Percentiles rank a stretch among this genome's conserved stretches.
Evolutionary conservation across 35 echinoderm and acorn worm species (phyloP).

Genomic region (Eucidaris tribuloides): DNA sequence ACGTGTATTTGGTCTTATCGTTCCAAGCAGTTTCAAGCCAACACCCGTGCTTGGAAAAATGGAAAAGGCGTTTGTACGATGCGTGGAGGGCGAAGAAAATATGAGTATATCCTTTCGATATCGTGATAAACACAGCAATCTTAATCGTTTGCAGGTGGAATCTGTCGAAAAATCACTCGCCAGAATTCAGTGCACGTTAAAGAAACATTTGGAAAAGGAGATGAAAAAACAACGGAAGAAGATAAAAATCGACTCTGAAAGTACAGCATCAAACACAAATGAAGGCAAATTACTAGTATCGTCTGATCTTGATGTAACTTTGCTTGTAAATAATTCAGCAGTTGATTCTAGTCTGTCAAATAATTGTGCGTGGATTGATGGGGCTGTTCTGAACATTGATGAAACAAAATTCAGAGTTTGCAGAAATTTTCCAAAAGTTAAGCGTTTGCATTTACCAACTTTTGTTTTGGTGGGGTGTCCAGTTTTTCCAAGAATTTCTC

Average conservation of each 20-base stretch:
- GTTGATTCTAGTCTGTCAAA: conserved; percentile 44
- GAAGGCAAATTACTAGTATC: too few species aligned
- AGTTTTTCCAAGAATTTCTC: conserved; percentile 44
- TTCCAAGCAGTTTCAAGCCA: background rate
- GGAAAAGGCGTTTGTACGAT: conserved; percentile 57
- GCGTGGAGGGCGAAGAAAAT: conserved; percentile 43
- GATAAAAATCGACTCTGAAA: conserved; percentile 29
- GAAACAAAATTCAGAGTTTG: conserved; percentile 36
- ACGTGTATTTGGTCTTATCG: background rate
- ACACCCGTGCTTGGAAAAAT: conserved; percentile 20
- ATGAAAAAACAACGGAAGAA: conserved; percentile 71
- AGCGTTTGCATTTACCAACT: conserved; percentile 49
- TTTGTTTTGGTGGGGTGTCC: conserved; percentile 66
- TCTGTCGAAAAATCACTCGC: conserved; percentile 53
- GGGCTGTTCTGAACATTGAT: conserved; percentile 55
- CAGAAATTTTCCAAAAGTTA: conserved; percentile 55
- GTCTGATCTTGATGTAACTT: background rate
- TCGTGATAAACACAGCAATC: conserved; percentile 66
- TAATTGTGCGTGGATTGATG: conserved; percentile 60
- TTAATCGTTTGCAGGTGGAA: conserved; percentile 53
- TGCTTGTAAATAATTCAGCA: conserved; percentile 23
- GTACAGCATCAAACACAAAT: too few species aligned
- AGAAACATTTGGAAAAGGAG: conserved; percentile 47
- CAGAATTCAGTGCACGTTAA: conserved; percentile 54
- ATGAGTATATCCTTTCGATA: conserved; percentile 74